These are phyloP conservation scores for Heloderma charlesbogerti DNA, from an alignment of 2,113 vertebrate genomes.

Conservation along the genomic window DNA sequence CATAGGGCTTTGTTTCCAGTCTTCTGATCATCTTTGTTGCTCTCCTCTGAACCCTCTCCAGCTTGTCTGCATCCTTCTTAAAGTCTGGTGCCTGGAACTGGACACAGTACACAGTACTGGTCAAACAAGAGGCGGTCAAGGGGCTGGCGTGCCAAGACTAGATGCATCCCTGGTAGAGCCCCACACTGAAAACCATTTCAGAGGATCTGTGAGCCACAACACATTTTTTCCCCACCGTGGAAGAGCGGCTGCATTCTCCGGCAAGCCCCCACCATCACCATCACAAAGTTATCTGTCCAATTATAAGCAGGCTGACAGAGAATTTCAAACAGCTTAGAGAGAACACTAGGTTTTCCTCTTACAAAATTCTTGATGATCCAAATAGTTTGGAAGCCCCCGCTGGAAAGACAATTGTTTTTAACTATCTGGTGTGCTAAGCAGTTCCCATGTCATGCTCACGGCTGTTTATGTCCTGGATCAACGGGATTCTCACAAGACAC, in stretches of 20 bases:
- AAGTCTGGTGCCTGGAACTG: too few species aligned
- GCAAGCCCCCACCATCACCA: not conserved
- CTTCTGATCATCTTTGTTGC: too few species aligned
- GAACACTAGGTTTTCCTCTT: not conserved
- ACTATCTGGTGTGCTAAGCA: not conserved
- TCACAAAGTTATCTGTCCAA: not conserved
- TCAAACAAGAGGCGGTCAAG: not conserved
- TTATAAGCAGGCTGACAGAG: not conserved
- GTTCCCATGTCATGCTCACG: not conserved
- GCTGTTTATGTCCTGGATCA: too few species aligned
- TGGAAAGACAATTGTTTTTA: not conserved
- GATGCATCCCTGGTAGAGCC: not conserved
- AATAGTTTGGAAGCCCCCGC: not conserved
- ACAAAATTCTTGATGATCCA: not conserved
- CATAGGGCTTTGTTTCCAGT: too few species aligned
- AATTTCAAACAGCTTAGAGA: too few species aligned
- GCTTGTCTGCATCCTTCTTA: too few species aligned
- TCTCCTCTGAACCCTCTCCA: too few species aligned
- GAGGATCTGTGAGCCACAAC: not conserved
- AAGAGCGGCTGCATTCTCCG: too few species aligned
- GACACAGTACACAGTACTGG: too few species aligned
- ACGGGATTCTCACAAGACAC: not conserved
- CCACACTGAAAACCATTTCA: not conserved
- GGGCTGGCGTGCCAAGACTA: not conserved
- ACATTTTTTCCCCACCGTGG: too few species aligned